Evolutionary conservation across 53 echinoderm and acorn worm genomes (phyloP).

Genomic region (Henricia sp.): DNA sequence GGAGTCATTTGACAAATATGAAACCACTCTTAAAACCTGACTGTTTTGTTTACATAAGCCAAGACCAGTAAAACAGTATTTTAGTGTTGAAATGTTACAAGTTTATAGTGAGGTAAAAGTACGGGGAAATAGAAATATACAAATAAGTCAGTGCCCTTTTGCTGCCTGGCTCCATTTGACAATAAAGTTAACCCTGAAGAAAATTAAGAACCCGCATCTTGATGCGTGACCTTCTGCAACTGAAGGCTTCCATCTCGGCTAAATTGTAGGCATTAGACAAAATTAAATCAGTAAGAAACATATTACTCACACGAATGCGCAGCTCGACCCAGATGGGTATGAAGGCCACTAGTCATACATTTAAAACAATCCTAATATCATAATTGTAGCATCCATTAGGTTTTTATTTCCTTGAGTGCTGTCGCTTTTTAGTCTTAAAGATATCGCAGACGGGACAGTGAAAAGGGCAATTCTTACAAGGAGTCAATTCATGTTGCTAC

Average conservation of each 20-base stretch:
- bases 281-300: neutral
- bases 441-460: conserved; percentile 22
- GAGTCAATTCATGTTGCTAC: conserved; percentile 48
- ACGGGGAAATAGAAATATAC: too few species aligned
- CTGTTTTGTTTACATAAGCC: too few species aligned
- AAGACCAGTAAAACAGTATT: too few species aligned
- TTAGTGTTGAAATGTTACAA: too few species aligned
- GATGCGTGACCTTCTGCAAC: neutral
- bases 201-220: too few species aligned
- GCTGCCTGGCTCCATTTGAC: too few species aligned
- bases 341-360: too few species aligned
- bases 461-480: conserved; percentile 35
- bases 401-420: conserved; percentile 17
- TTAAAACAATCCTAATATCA: neutral
- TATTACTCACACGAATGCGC: neutral
- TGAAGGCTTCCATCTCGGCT: conserved; percentile 22
- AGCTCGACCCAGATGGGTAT: neutral
- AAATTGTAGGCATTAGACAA: conserved; percentile 30
- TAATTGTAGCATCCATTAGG: conserved; percentile 29
- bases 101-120: too few species aligned
- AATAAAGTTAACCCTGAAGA: too few species aligned
- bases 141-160: too few species aligned
- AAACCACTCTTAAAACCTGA: too few species aligned
- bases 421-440: neutral
- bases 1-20: too few species aligned